Base-by-base conservation (phyloP, 2,797 vertebrate genomes). In the Dicrostonyx torquatus region DNA sequence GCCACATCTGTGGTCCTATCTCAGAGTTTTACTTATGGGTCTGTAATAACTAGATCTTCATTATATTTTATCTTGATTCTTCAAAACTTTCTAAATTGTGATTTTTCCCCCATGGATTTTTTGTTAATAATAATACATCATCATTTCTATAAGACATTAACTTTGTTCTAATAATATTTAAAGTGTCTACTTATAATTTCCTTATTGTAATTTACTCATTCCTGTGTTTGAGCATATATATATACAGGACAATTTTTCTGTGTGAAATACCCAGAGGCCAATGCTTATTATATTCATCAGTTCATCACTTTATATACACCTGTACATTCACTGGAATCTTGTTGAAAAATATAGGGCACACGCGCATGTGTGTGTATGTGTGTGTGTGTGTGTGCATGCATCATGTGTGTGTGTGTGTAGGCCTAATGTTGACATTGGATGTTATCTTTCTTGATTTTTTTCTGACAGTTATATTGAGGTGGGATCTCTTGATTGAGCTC, bases 21-120 rank as follows among this genome's bases (percentile, higher is more conserved):
- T 62, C 62, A 86, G 34, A 94, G 5, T 62, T 91, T 91, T 90
- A 70, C 15, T 18, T 40, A 22, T 92, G 31, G n/a, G 60, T 93
- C 34, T 76, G 24, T 78, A 93, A 87, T 79, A 24, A 87, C 34
- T 45, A 89, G 34, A 50, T 95, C 48, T 68, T 89, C 20, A 48
- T 50, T 34, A 13, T 83, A 91, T 40, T 91, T 6, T 55, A 64
- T 79, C 26, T 70, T 84, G 14, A 88, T 34, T 73, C 24, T 93
- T 73, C 10, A 77, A 26, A 72, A 24, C 77, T 91, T 89, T 77
- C 40, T 83, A 73, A 66, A 77, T 82, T 76, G 29, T 72, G n/a
- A 87, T 83, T 96, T 87, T 2, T 60, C 89, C 9, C 89, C 13
- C 15, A 37, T 43, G 26, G 11, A 62, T 31, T 87, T 80, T 60